Evolutionary conservation across 2,888 invertebrate species (phyloP).

Genomic region (Lagria hirta): DNA sequence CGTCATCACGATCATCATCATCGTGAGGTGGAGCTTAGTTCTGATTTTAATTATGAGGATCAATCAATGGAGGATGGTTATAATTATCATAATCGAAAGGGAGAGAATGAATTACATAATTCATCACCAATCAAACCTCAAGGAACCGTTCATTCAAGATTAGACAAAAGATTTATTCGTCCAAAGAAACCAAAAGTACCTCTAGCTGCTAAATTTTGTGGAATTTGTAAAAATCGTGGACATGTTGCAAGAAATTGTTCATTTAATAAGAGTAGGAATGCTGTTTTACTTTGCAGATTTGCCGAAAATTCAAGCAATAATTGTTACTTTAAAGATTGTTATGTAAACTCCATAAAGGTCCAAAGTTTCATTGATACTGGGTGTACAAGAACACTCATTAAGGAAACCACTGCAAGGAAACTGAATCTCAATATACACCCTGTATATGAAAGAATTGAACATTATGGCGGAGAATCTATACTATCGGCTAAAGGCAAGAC

Average conservation of each 20-base stretch:
- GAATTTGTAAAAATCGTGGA: slow-evolving; percentile 17
- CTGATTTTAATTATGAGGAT: no score
- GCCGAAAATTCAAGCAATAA: not conserved
- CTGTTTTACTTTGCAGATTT: slow-evolving; percentile 2
- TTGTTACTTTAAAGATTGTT: slow-evolving; percentile 13
- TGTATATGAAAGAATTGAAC: not conserved
- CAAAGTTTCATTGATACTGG: slow-evolving; percentile 21
- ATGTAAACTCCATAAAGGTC: slow-evolving; percentile 3
- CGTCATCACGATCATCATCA: no score
- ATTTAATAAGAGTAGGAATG: slow-evolving; percentile 3
- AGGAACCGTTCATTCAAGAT: slow-evolving; percentile 20
- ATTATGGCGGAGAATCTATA: slow-evolving; percentile 13
- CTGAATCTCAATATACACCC: not conserved
- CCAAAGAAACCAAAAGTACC: slow-evolving; percentile 11
- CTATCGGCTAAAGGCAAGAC: slow-evolving; percentile 7
- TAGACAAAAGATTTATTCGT: slow-evolving; percentile 16
- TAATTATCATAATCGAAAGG: no score
- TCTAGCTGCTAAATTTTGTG: slow-evolving; percentile 15
- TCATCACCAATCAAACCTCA: no score
- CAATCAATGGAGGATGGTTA: no score
- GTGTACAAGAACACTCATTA: slow-evolving; percentile 12
- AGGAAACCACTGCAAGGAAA: slow-evolving; percentile 1
- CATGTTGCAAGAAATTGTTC: slow-evolving; percentile 20
- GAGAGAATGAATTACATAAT: not conserved
- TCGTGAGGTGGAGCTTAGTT: no score